Base-by-base conservation (phyloP, 2,113 vertebrate genomes). In the Pungitius pungitius region DNA sequence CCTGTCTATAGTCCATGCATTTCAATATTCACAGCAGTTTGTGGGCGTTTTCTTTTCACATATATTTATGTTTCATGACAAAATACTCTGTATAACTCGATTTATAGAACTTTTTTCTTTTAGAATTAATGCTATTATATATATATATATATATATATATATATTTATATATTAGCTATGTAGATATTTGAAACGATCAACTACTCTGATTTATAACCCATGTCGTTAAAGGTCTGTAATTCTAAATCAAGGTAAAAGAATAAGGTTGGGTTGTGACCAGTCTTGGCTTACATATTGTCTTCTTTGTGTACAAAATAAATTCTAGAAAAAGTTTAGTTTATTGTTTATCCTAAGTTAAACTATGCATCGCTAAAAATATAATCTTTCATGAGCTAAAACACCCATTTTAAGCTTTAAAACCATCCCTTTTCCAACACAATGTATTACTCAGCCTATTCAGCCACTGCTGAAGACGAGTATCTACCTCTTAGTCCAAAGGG, bases 1-100 rank as follows among this genome's bases (percentile, higher is more conserved):
- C 60, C 33, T 27, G 33, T 49, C 40, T 47, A 40, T 55, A 35
- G 45, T 56, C 27, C 74, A 85, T 81, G 62, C 61, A 57, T 82
- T 74, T 81, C 26, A 52, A 61, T 69, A 22, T 64, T 76, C 17
- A 63, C 61, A 63, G 39, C 43, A 61, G 37, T 27, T 12, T 22
- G 30, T 51, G 24, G 33, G 69, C 3, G 22, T 62, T 71, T 45
- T 72, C 9, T 65, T 64, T 60, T 51, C 24, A 72, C 3, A 58
- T 10, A 18, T 51, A 63, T 57, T 66, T 49, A 27, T 30, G n/a
- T 27, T 59, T 64, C 0, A 8, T 60, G 6, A 54, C 54, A 63
- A 4, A 57, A 76, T 58, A 54, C 20, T 69, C 45, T 59, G 14
- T 76, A 54, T 30, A 60, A 24, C 39, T 54, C 37, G 0, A 35